Evolutionary conservation across 2,888 invertebrate species (phyloP), one percentile per base, ranked within the genome.

Genomic region (Andrena camellia): DNA sequence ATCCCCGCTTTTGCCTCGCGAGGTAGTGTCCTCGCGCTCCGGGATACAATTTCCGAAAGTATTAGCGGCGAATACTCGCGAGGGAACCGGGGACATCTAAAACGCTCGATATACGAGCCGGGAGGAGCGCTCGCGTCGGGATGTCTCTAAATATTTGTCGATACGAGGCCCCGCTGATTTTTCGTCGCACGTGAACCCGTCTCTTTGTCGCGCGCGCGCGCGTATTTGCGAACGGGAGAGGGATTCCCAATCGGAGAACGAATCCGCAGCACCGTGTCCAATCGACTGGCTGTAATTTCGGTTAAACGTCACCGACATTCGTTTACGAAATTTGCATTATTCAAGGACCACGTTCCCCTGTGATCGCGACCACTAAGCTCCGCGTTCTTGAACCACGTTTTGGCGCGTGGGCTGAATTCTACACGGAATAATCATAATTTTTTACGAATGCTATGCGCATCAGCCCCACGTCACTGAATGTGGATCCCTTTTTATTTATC

Each of bases 111-210:
- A 17, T 33, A 23, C 57, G 57, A 68, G 54, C n/a, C 33, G 13
- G 52, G 33, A 52, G 52, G 50, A 67, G 29, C 29, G 7, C 31
- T 50, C 13, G 29, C 50, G 31, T 50, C 50, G 50, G 26, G 8
- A 67, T 33, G 23, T 17, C 20, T 26, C 23, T 68, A 68, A 68
- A 68, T 68, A 68, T 68, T 68, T 54, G 33, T 10, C 67, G 20
- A 54, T 33, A 13, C 33, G 20, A 68, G 29, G 52, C 33, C 6
- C 54, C 23, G 13, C 2, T 17, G 6, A 6, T 31, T 23, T 68
- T 31, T 33, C 23, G 31, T 5, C 23, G n/a, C n/a, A 26, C 57
- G 23, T 42, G 42, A 17, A 42, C 13, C n/a, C 13, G 52, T 29
- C 52, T 7, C 17, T 54, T 33, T 17, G 52, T 52, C 17, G 13